Base-by-base conservation (phyloP, 35 echinoderm and acorn worm genomes). In the Ophiothrix spiculata region DNA sequence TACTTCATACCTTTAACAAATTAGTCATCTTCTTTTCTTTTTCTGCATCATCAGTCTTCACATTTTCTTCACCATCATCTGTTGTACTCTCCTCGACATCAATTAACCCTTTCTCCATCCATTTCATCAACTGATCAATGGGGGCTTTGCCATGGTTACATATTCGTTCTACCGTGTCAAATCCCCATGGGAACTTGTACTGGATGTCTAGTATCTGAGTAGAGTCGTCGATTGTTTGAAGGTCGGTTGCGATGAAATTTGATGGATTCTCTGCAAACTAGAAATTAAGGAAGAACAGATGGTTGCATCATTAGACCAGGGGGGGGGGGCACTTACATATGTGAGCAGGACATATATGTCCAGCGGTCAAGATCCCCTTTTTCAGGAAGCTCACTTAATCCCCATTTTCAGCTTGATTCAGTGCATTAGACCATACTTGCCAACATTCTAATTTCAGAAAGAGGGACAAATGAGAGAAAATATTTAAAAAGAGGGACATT, bases 251-350 rank as follows among this genome's bases (percentile, higher is more conserved):
- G 23, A 25, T 69, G 60, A 69, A 69, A 69, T 69, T 69, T 6
- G 60, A 69, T n/a, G 60, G 60, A 69, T 69, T 69, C 60, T 69
- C 60, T 69, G 60, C 60, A 69, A 69, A 69, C 60, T 69, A n/a
- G n/a, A n/a, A n/a, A n/a, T n/a, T n/a, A n/a, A n/a, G n/a, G n/a
- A n/a, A n/a, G n/a, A n/a, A n/a, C n/a, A n/a, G n/a, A n/a, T n/a
- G n/a, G n/a, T n/a, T n/a, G n/a, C n/a, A n/a, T n/a, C n/a, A n/a
- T n/a, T n/a, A n/a, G n/a, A n/a, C n/a, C n/a, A n/a, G n/a, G n/a
- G n/a, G n/a, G n/a, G n/a, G n/a, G n/a, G n/a, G n/a, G n/a, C n/a
- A n/a, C n/a, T n/a, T n/a, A n/a, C n/a, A n/a, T n/a, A n/a, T n/a
- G n/a, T n/a, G n/a, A n/a, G n/a, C n/a, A n/a, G n/a, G n/a, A n/a